Base-by-base conservation (phyloP, 2,888 invertebrate species). In the Axea sp. region DNA sequence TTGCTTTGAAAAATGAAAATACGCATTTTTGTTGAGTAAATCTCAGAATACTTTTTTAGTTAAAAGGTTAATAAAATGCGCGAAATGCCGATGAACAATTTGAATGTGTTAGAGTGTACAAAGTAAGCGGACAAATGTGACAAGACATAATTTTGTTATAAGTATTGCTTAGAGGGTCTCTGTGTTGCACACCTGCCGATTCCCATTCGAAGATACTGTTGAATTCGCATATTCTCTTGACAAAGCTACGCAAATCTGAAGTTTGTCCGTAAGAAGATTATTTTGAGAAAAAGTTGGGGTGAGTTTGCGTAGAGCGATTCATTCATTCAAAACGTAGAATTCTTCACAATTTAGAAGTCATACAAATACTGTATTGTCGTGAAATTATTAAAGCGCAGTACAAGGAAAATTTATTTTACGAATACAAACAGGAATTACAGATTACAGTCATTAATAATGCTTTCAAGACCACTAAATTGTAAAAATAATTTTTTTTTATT, bases 121-220 rank as follows among this genome's bases (percentile, higher is more conserved):
- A 79, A 78, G 81, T 81, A 83, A 82, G 83, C 82, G 80, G 80
- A 81, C 80, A 81, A 81, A 84, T 84, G 84, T 82, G 85, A 83
- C 80, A 83, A 81, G 2, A 83, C 82, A 82, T 85, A 85, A 85
- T 85, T 84, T 83, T 80, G 74, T 75, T 68, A 77, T 80, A 82
- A 85, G 84, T 82, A 80, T 81, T 83, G 81, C 81, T 85, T 82
- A 79, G 77, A 73, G 77, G 78, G 74, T 69, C 65, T 73, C 68
- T 71, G 62, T 67, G 47, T 45, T 55, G 47, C 43, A 62, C 85
- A 85, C 83, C 85, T 84, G 85, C 82, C 85, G 81, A 83, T 85
- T 85, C 82, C 79, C 84, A 80, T 76, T 47, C 69, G 67, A 19
- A n/a, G 69, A 60, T 62, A 69, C 60, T 69, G 60, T 53, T 49